Conservation (phyloP, 2,888 invertebrate genomes). For the Trichopria drosophilae region DNA sequence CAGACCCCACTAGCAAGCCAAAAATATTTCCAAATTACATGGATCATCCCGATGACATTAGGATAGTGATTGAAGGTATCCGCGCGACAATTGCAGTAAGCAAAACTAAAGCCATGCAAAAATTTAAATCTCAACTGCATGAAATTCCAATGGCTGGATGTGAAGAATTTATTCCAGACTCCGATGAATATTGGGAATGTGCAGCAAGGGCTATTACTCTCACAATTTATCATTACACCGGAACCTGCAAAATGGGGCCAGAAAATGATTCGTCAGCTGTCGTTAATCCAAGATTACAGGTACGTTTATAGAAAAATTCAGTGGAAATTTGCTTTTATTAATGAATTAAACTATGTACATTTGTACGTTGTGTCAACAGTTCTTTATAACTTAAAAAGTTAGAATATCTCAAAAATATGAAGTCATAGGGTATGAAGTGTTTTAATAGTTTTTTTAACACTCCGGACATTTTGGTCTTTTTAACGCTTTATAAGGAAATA, state of each 20-base stretch:
- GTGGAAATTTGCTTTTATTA: background rate
- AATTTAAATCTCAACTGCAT: conserved; percentile 63
- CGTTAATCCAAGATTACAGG: conserved; percentile 64
- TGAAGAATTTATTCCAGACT: conserved; percentile 63
- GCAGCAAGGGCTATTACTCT: conserved; percentile 69
- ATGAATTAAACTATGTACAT: background rate
- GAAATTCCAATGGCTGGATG: conserved; percentile 64
- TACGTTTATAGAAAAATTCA: conserved; percentile 33
- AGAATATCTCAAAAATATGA: too few relatives aligned
- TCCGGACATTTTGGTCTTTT: too few relatives aligned
- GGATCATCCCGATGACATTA: conserved; percentile 66
- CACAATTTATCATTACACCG: conserved; percentile 70
- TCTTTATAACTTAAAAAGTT: too few relatives aligned
- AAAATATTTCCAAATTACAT: conserved; percentile 72
- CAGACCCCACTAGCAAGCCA: conserved; percentile 69
- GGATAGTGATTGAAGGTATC: conserved; percentile 66
- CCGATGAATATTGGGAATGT: conserved; percentile 73
- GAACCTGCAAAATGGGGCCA: conserved; percentile 71
- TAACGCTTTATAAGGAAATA: too few relatives aligned
- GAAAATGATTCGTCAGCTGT: conserved; percentile 64
- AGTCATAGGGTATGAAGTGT: too few relatives aligned
- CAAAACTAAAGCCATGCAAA: conserved; percentile 65
- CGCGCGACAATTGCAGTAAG: conserved; percentile 64
- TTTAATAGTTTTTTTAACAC: too few relatives aligned
- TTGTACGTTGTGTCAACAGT: too few relatives aligned